Conservation (phyloP, 2,888 invertebrate genomes). For the Nesidiocoris tenuis region DNA sequence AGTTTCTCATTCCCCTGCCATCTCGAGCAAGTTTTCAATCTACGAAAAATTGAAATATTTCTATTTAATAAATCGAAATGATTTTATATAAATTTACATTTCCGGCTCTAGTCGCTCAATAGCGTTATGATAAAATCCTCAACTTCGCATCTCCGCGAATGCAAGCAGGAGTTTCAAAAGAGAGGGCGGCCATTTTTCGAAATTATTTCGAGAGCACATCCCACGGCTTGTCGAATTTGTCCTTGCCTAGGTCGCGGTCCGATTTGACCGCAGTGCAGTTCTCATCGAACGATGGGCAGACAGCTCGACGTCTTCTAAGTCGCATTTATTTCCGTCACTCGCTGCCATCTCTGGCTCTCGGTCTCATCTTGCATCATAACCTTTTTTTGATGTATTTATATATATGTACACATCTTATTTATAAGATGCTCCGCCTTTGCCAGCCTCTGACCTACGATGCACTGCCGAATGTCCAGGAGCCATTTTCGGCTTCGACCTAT, state of each 20-base stretch:
- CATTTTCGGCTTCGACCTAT: not conserved
- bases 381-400: not conserved
- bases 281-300: not conserved
- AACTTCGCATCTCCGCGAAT: no score
- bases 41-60: no score
- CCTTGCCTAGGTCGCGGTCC: not conserved
- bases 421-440: not conserved
- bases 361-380: not conserved
- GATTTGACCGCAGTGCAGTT: not conserved
- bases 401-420: not conserved
- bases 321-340: not conserved
- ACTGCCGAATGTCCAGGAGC: not conserved
- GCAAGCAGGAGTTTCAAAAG: no score
- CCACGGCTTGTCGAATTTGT: not conserved
- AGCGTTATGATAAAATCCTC: no score
- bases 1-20: no score
- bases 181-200: no score
- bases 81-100: no score
- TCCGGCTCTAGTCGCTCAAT: no score
- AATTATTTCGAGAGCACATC: no score
- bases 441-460: not conserved
- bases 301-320: not conserved
- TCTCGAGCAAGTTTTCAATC: no score
- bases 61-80: no score
- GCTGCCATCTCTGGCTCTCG: not conserved